Evolutionary conservation across 2,797 vertebrate genomes (phyloP), one percentile per base, ranked within the genome.

Genomic region (Myioborus melanocephalus): DNA sequence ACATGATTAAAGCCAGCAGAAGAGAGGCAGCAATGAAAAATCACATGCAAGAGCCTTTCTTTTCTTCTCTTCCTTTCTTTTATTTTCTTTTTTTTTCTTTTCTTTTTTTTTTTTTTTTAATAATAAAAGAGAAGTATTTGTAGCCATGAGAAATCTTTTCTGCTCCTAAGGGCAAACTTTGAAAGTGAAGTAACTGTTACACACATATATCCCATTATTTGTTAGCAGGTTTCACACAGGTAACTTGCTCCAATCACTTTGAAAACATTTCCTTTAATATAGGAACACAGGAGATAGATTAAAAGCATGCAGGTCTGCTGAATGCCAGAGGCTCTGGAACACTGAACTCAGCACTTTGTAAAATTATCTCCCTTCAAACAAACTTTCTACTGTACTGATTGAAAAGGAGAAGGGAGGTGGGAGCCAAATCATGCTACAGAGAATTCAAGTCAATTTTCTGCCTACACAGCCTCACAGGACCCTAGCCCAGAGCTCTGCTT

Each of bases 251-350:
- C 84, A 82, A 80, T 90, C 44, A 83, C 97, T 97, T 97, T 97
- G 97, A 97, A 98, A 97, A 95, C 64, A 65, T 91, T 94, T 97
- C 84, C 93, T 96, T 97, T 97, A 97, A 94, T 95, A 95, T 66
- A 75, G 41, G 89, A 97, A 87, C 93, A 82, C 60, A 93, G 89
- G 66, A 44, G 41, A 93, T 53, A 94, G 84, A 95, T 96, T 91
- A 96, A 96, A 97, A 96, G 89, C 78, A 37, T 75, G 75, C 35
- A 66, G 24, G 43, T 77, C 90, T 94, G 89, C 30, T 24, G 30
- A 19, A 56, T 90, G 95, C 95, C 96, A 95, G 91, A 89, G 94
- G 96, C 96, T 90, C 53, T 95, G 92, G 63, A 73, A 66, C 64
- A 71, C 26, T 89, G 87, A 93, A 70, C 95, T 94, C 91, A 90